phyloP scores from a whole-genome alignment of 2,797 vertebrate genomes.

The Notolabrus celidotus region DNA sequence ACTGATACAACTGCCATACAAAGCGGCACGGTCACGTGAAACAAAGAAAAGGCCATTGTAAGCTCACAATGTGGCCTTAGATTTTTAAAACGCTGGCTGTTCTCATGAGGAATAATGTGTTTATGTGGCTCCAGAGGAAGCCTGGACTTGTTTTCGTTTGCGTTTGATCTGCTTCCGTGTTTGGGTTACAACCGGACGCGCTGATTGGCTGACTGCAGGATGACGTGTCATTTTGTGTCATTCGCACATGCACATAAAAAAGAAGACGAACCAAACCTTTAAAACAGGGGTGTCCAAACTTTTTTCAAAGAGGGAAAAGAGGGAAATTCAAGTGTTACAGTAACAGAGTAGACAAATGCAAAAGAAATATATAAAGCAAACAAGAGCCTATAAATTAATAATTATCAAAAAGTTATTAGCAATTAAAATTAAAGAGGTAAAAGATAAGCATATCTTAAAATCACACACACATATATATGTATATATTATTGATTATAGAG shows the following conservation, averaged over 20 bases:
- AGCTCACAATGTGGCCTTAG: background rate
- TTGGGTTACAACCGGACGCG: slow-evolving; percentile 31
- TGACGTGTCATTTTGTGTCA: slow-evolving; percentile 19
- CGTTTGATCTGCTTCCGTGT: slow-evolving; percentile 66
- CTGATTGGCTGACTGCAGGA: slow-evolving; percentile 52
- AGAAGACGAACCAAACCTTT: too few species aligned
- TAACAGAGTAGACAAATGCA: too few species aligned
- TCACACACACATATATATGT: too few species aligned
- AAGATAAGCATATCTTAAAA: too few species aligned
- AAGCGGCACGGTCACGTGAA: slow-evolving; percentile 27
- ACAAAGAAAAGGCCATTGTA: slow-evolving; percentile 42
- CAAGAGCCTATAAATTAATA: too few species aligned
- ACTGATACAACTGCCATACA: slow-evolving; percentile 57
- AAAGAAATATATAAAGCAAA: too few species aligned
- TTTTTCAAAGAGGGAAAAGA: too few species aligned
- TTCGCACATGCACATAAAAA: background rate
- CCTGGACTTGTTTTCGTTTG: background rate
- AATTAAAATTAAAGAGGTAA: too few species aligned
- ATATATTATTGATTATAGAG: too few species aligned
- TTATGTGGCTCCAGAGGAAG: background rate
- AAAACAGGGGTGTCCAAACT: too few species aligned
- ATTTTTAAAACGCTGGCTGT: background rate
- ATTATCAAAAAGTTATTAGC: too few species aligned
- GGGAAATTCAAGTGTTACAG: too few species aligned
- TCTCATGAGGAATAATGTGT: background rate